Evolutionary conservation across 2,113 vertebrate species (phyloP).

Genomic region (Sorex fumeus): DNA sequence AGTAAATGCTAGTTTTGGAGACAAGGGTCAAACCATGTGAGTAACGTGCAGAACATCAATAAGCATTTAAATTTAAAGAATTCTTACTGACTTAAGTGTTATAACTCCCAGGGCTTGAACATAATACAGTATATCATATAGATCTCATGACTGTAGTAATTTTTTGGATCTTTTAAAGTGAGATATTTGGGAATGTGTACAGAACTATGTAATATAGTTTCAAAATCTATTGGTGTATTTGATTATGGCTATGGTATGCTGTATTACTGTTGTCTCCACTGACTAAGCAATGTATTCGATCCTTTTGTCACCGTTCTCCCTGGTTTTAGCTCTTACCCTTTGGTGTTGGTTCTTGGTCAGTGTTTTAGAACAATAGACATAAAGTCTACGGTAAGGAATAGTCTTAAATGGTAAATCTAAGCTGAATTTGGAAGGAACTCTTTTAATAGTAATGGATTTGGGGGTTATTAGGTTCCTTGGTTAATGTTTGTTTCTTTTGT

Average conservation of each 20-base stretch:
- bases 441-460: slow-evolving; percentile 89
- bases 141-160: slow-evolving; percentile 56
- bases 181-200: slow-evolving; percentile 44
- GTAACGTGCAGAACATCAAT: slow-evolving; percentile 61
- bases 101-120: slow-evolving; percentile 35
- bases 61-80: slow-evolving; percentile 75
- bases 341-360: slow-evolving; percentile 89
- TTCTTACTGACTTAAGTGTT: slow-evolving; percentile 65
- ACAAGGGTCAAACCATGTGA: slow-evolving; percentile 74
- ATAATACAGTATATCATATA: slow-evolving; percentile 75
- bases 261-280: slow-evolving; percentile 86
- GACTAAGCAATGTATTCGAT: slow-evolving; percentile 85
- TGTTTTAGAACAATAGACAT: slow-evolving; percentile 88
- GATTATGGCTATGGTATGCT: slow-evolving; percentile 84
- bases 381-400: slow-evolving; percentile 90
- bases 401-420: slow-evolving; percentile 86
- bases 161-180: slow-evolving; percentile 56
- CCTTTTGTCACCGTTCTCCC: slow-evolving; percentile 82
- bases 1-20: slow-evolving; percentile 69
- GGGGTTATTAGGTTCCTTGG: slow-evolving; percentile 91
- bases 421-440: slow-evolving; percentile 88
- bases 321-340: slow-evolving; percentile 86
- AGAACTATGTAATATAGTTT: slow-evolving; percentile 52
- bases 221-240: slow-evolving; percentile 65
- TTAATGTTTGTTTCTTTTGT: slow-evolving; percentile 95